Percentiles rank a stretch among this genome's conserved stretches.
Conservation (phyloP, 2,888 invertebrate species). For the Drosophila helvetica region DNA sequence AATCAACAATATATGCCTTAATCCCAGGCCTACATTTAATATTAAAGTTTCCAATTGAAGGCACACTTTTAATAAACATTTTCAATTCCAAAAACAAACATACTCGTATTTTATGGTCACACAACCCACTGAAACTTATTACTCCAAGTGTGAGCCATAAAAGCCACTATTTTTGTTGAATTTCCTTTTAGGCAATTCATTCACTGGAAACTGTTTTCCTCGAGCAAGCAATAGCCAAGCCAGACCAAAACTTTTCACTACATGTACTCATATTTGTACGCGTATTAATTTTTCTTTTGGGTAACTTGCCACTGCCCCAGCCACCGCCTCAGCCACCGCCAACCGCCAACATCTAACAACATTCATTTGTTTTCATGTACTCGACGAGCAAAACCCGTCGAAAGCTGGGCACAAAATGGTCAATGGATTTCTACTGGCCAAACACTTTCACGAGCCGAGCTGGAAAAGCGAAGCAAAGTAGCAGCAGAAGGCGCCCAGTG, state of each 20-base stretch:
- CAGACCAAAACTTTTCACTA: conserved; percentile 22
- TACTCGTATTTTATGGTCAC: not conserved
- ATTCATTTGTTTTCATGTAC: conserved; percentile 62
- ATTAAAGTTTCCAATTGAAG: too few species aligned
- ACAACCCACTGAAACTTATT: not conserved
- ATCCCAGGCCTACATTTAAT: not conserved
- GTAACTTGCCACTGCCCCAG: conserved; percentile 57
- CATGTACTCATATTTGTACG: conserved; percentile 27
- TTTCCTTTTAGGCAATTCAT: conserved; percentile 2
- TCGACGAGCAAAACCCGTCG: conserved; percentile 47
- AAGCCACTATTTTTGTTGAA: not conserved
- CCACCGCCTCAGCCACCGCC: conserved; percentile 27
- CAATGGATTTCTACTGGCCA: conserved; percentile 73
- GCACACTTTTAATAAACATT: not conserved
- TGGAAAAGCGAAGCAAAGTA: conserved; percentile 23
- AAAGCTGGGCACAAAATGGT: conserved; percentile 72
- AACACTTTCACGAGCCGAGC: conserved; percentile 71
- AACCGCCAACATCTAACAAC: conserved; percentile 47
- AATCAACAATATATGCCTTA: not conserved
- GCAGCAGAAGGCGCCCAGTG: not conserved
- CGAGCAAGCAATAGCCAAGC: conserved; percentile 2
- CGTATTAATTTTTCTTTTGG: conserved; percentile 22
- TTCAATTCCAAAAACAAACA: not conserved
- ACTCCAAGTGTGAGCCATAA: not conserved
- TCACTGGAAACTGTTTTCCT: conserved; percentile 12